Percentiles rank a stretch among this genome's conserved stretches.
Conservation (phyloP, 2,888 invertebrate genomes). For the Athalia rosae region DNA sequence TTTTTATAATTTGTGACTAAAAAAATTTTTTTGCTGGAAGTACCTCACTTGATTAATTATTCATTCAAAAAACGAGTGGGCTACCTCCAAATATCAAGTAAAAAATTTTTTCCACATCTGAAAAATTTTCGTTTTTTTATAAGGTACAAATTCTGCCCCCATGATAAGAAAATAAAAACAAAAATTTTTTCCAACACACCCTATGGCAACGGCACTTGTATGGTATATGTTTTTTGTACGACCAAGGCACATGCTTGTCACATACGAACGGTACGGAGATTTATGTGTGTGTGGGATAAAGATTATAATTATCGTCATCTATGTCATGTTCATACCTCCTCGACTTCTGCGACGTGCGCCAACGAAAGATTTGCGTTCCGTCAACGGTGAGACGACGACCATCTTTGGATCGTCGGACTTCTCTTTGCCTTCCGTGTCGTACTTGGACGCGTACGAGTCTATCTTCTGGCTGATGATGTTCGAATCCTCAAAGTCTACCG, state of each 20-base stretch:
- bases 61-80: too few relatives aligned
- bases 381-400: slow-evolving; percentile 60
- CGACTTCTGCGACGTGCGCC: slow-evolving; percentile 68
- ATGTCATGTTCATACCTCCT: slow-evolving; percentile 58
- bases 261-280: not conserved
- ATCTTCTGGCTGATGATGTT: slow-evolving; percentile 68
- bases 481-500: slow-evolving; percentile 66
- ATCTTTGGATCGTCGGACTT: slow-evolving; percentile 69
- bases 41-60: too few relatives aligned
- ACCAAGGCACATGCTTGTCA: not conserved
- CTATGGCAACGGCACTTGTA: too few relatives aligned
- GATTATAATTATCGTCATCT: not conserved
- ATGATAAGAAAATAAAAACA: too few relatives aligned
- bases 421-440: slow-evolving; percentile 65
- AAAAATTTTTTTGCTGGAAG: too few relatives aligned
- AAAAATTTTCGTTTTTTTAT: too few relatives aligned
- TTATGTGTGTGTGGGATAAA: not conserved
- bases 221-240: too few relatives aligned
- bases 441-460: slow-evolving; percentile 64
- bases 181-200: too few relatives aligned
- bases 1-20: too few relatives aligned
- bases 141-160: too few relatives aligned
- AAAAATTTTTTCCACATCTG: too few relatives aligned
- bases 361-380: slow-evolving; percentile 68
- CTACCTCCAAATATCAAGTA: too few relatives aligned